Base-by-base conservation (phyloP, 2,888 invertebrate species). In the Coenonympha arcania region DNA sequence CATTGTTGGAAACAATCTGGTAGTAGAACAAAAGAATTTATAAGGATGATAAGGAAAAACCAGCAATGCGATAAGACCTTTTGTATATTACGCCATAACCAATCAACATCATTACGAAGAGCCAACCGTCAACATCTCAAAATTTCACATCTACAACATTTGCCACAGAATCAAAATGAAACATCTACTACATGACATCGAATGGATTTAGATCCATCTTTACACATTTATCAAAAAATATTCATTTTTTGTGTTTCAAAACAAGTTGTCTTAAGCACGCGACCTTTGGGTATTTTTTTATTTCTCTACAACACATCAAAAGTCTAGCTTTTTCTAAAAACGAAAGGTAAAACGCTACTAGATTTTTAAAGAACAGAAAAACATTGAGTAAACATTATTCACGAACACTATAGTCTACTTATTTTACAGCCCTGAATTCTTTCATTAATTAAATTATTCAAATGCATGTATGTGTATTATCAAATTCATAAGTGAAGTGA, bases 171-270 rank as follows among this genome's bases (percentile, higher is more conserved):
- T 48, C 19, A 48, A 64, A n/a, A 59, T 52, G 59, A 64, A 68
- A 64, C 58, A 61, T 68, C 39, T n/a, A 39, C 60, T 64, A 60
- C 68, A 63, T 65, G 65, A 66, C 61, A 68, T 50, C 63, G 41
- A 54, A 70, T 71, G 73, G 76, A 73, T 65, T 61, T 62, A 56
- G 59, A 64, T 63, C 68, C 67, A 68, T 58, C 64, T 68, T 79
- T 82, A 83, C 75, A 83, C 65, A 70, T 39, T 39, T 76, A 73
- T 83, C 82, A 78, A 82, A 82, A 81, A 83, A 83, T 83, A 82
- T 78, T 62, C 61, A 62, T 63, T 65, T 71, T 70, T 73, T 69
- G 78, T 79, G 77, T 79, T 71, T 63, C 65, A 76, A 79, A 76
- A 72, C 76, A 80, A 73, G 61, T 62, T 65, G 66, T 46, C 59